Percentiles rank a stretch among this genome's conserved stretches.
phyloP scores from a whole-genome alignment of 2,113 vertebrate genomes.

The Athene cunicularia region DNA sequence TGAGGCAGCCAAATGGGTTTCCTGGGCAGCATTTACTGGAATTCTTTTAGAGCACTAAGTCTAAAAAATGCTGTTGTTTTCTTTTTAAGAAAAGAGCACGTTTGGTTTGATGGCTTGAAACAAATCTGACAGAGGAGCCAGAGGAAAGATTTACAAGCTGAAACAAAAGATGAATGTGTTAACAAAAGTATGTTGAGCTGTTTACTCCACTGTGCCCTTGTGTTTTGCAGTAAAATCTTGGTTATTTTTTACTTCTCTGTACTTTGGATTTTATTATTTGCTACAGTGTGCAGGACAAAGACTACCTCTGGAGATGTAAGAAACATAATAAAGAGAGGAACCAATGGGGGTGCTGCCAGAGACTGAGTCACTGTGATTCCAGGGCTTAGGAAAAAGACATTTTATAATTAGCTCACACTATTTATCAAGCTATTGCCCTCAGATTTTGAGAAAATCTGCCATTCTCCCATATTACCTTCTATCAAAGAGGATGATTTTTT shows the following conservation, averaged over 20 bases:
- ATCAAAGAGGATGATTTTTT: neutral
- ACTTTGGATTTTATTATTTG: neutral
- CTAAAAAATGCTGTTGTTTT: neutral
- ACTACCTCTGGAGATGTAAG: neutral
- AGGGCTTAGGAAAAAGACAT: neutral
- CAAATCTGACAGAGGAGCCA: neutral
- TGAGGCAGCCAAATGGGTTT: neutral
- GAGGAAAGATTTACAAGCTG: neutral
- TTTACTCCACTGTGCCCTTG: neutral
- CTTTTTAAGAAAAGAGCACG: neutral
- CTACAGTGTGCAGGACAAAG: neutral
- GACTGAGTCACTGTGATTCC: neutral
- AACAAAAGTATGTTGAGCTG: neutral
- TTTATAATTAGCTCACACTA: neutral
- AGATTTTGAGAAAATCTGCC: neutral
- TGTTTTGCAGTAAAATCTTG: neutral
- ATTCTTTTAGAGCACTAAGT: neutral
- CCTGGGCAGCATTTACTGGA: neutral
- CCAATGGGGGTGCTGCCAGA: neutral
- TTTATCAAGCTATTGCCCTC: neutral
- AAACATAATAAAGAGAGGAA: neutral
- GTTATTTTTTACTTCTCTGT: neutral
- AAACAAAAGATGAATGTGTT: neutral
- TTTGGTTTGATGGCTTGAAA: neutral
- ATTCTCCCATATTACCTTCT: neutral